These are phyloP conservation scores for Rhynchonycteris naso DNA, from an alignment of 2,797 vertebrate species.

Conservation along the genomic window DNA sequence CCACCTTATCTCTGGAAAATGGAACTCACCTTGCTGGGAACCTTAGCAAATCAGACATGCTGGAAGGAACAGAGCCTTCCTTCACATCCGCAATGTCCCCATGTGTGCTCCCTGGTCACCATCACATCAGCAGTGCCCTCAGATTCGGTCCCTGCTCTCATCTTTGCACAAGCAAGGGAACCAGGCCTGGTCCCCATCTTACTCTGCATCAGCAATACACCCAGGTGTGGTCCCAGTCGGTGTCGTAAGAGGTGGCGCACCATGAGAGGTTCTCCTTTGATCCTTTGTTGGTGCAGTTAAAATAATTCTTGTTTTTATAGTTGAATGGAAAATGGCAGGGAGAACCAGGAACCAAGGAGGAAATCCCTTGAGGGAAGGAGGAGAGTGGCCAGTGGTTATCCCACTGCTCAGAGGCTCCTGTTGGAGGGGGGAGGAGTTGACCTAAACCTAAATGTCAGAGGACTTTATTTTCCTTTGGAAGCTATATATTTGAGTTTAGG, in stretches of 20 bases:
- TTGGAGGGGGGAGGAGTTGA: background rate
- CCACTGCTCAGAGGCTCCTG: background rate
- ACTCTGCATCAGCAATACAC: slow-evolving; percentile 21
- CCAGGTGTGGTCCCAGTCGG: slow-evolving; percentile 54
- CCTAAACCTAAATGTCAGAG: background rate
- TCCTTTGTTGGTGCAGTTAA: slow-evolving; percentile 50
- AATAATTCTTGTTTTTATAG: slow-evolving; percentile 71
- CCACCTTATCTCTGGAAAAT: background rate
- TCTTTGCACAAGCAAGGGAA: background rate
- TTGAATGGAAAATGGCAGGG: slow-evolving; percentile 67
- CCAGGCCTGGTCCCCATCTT: background rate
- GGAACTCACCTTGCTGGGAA: background rate
- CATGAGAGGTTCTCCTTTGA: background rate
- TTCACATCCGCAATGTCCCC: background rate
- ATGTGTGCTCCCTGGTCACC: background rate
- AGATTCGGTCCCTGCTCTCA: background rate
- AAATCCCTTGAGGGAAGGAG: slow-evolving; percentile 30
- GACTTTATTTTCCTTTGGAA: background rate
- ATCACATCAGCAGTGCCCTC: background rate
- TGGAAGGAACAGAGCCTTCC: background rate
- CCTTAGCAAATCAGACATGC: background rate
- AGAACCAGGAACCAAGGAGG: background rate
- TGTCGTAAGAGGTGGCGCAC: slow-evolving; percentile 61
- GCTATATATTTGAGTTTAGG: background rate
- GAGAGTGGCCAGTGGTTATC: background rate